Percentiles rank a stretch among this genome's conserved stretches.
phyloP scores from a whole-genome alignment of 2,797 vertebrate genomes.

The Cossypha dichroa region DNA sequence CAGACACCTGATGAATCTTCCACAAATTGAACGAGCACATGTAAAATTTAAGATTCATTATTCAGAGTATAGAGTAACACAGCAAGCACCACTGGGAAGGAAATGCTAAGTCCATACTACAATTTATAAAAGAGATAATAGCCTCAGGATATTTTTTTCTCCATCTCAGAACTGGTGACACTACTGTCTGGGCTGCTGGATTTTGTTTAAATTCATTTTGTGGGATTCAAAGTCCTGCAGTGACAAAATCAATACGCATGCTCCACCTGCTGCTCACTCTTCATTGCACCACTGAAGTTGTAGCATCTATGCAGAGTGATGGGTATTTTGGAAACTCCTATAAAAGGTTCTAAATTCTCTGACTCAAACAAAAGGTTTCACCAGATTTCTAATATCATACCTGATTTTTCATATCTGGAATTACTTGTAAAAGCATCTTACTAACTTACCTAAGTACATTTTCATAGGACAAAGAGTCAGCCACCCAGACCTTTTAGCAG shows the following conservation, averaged over 20 bases:
- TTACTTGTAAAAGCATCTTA: not conserved
- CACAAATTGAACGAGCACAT: not conserved
- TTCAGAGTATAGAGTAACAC: not conserved
- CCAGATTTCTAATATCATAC: not conserved
- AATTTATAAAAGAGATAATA: not conserved
- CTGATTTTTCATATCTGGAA: not conserved
- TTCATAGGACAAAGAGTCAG: not conserved
- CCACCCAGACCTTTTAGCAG: not conserved
- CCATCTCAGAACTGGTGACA: not conserved
- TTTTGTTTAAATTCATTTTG: not conserved
- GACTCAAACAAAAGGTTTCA: not conserved
- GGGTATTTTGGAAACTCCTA: not conserved
- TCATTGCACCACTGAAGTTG: not conserved
- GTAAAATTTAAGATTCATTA: not conserved
- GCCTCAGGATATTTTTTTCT: not conserved
- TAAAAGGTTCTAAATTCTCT: not conserved
- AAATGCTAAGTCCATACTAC: not conserved
- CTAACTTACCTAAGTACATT: not conserved
- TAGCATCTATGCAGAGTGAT: not conserved
- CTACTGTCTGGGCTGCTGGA: not conserved
- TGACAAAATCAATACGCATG: constrained; percentile 11
- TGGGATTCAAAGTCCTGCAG: not conserved
- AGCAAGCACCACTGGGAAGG: not conserved
- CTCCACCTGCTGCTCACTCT: not conserved
- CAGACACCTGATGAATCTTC: not conserved